Evolutionary conservation across 2,888 invertebrate species (phyloP), one percentile per base, ranked within the genome.

Genomic region (Apeira syringaria): DNA sequence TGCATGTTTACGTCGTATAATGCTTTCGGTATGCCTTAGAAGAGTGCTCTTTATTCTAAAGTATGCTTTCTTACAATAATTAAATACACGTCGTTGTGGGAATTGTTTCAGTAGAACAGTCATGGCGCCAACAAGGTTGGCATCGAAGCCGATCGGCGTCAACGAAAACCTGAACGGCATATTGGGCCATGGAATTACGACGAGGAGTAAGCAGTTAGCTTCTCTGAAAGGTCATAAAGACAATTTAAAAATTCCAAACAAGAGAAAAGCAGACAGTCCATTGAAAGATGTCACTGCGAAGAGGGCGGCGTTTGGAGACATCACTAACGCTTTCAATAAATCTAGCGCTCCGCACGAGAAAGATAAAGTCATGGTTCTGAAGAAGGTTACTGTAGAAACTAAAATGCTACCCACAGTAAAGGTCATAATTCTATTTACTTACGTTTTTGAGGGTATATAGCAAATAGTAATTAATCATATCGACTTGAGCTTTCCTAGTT

Each of bases 251-350:
- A 75, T 86, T 12, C 87, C 92, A 38, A 91, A 91, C 34, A 97
- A 97, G 76, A 91, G 97, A 68, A 97, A 97, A 91, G 96, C 96
- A 1, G 92, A 92, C 52, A 96, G 96, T 41, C 96, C 96, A 2
- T 68, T 93, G 28, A 96, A 95, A 79, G 94, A 94, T 70, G 93
- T 92, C 56, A 92, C 91, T 34, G 92, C 93, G 3, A 97, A 96
- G 76, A 90, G 97, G 63, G 94, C 96, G 26, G 97, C 97, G 2
- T 93, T 98, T 68, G 96, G 95, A 48, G 97, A 97, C 76, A 92
- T 97, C 56, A 96, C 96, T 34, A 97, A 96, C 82, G 94, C 93
- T 52, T 79, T 85, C 56, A 81, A 86, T 61, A 90, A 90, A 59
- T 72, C 85, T 28, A 68, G 64, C 36, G 80, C 68, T 8, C 67